Percentiles rank a stretch among this genome's conserved stretches.
phyloP scores from a whole-genome alignment of 1,140 invertebrate species.

The Calephelis nemesis region DNA sequence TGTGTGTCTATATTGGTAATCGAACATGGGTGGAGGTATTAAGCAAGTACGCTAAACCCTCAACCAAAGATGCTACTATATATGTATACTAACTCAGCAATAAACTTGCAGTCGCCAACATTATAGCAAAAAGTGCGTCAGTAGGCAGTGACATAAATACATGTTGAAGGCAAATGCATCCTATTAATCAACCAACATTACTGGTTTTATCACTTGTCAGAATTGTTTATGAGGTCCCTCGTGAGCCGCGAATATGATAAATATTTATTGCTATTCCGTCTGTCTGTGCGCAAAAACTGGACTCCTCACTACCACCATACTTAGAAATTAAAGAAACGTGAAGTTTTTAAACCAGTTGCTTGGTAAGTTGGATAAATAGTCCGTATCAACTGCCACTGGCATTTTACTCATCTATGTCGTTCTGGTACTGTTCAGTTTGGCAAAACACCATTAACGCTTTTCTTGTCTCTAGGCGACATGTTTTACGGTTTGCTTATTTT shows the following conservation, averaged over 20 bases:
- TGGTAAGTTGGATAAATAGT: no score
- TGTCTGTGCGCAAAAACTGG: neutral
- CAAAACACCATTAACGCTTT: no score
- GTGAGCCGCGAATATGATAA: constrained; percentile 16
- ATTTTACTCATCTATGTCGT: no score
- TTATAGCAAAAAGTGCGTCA: constrained; percentile 16
- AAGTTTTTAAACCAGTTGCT: no score
- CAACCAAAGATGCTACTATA: neutral
- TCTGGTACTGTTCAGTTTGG: no score
- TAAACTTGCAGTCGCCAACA: neutral
- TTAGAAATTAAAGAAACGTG: constrained; percentile 2
- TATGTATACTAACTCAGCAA: neutral
- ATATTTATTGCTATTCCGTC: constrained; percentile 17
- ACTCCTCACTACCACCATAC: neutral
- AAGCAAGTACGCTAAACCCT: no score
- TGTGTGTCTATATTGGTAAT: no score
- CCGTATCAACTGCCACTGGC: no score
- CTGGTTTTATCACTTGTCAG: constrained; percentile 23
- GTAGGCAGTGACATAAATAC: constrained; percentile 23
- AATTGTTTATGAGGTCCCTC: constrained; percentile 22
- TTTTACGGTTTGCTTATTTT: no score
- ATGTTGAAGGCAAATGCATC: constrained; percentile 21
- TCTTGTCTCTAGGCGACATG: no score
- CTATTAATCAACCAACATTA: constrained; percentile 18
- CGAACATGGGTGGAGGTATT: no score